Evolutionary conservation across 2,888 invertebrate genomes (phyloP).

Genomic region (Drosophila antonietae): DNA sequence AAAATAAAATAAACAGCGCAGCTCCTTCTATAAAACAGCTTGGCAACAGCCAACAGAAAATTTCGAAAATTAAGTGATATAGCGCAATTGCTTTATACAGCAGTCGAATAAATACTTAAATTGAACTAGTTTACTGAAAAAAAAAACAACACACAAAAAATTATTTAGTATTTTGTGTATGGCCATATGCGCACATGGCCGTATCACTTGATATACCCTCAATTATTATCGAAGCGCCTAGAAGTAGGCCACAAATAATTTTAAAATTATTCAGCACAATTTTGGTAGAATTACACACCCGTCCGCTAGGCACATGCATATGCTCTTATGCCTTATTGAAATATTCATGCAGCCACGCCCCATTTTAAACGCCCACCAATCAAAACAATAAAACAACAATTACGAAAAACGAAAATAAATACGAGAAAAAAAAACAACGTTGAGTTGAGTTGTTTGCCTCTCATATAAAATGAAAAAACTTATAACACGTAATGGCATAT

Average conservation of each 20-base stretch:
- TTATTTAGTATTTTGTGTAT: not conserved
- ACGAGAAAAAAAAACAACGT: not conserved
- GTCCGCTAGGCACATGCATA: not conserved
- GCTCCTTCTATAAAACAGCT: not conserved
- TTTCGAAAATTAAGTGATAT: not conserved
- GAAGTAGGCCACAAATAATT: conserved; percentile 14
- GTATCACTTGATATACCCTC: not conserved
- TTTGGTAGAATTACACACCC: not conserved
- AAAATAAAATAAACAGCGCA: conserved; percentile 25
- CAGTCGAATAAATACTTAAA: not conserved
- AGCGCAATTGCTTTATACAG: not conserved
- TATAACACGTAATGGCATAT: conserved; percentile 43
- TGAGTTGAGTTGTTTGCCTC: conserved; percentile 25
- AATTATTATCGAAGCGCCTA: not conserved
- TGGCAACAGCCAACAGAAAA: not conserved
- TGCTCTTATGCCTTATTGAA: conserved; percentile 4
- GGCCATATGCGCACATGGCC: not conserved
- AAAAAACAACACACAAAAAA: too few relatives aligned
- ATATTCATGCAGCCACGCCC: conserved; percentile 16
- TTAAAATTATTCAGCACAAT: not conserved
- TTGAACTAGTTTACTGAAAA: not conserved
- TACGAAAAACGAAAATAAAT: conserved; percentile 6
- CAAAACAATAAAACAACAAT: conserved; percentile 30
- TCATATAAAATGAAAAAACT: conserved; percentile 16
- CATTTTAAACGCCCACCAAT: not conserved